A percentile compares a stretch with the other conserved stretches of the same genome.
Conservation (phyloP, 1,140 invertebrate species). For the Atta colombica region DNA sequence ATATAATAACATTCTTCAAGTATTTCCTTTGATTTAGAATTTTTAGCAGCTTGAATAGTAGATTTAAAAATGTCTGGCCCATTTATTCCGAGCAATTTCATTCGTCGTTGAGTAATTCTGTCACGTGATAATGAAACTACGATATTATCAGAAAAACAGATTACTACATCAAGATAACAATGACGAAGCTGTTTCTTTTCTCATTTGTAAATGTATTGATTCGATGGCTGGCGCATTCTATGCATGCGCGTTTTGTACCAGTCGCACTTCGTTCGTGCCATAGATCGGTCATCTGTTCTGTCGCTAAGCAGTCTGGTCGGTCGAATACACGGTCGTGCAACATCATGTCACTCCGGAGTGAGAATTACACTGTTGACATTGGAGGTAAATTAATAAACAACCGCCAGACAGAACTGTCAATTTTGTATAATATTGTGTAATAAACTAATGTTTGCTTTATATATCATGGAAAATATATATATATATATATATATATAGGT, state of each 20-base stretch:
- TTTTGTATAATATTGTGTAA: not conserved
- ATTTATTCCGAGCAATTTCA: not conserved
- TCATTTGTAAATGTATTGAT: not conserved
- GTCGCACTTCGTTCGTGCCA: not conserved
- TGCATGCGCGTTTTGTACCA: not conserved
- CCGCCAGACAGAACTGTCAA: not conserved
- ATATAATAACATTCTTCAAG: not conserved
- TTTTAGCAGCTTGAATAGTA: not conserved
- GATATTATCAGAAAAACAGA: not conserved
- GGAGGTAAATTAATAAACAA: constrained; percentile 58
- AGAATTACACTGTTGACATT: constrained; percentile 38
- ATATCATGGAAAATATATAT: not conserved
- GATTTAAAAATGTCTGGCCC: not conserved
- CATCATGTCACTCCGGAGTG: constrained; percentile 36
- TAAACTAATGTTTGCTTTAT: not conserved
- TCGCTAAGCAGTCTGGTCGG: not conserved
- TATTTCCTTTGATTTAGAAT: not conserved
- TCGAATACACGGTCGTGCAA: not conserved
- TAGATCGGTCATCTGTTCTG: not conserved
- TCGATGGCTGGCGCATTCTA: not conserved
- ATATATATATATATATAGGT: not conserved
- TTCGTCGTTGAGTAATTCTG: not conserved
- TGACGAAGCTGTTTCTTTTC: not conserved
- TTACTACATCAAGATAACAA: not conserved
- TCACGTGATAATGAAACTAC: not conserved